Conservation (phyloP, 2,113 vertebrate genomes). For the Chlamydotis undulata region DNA sequence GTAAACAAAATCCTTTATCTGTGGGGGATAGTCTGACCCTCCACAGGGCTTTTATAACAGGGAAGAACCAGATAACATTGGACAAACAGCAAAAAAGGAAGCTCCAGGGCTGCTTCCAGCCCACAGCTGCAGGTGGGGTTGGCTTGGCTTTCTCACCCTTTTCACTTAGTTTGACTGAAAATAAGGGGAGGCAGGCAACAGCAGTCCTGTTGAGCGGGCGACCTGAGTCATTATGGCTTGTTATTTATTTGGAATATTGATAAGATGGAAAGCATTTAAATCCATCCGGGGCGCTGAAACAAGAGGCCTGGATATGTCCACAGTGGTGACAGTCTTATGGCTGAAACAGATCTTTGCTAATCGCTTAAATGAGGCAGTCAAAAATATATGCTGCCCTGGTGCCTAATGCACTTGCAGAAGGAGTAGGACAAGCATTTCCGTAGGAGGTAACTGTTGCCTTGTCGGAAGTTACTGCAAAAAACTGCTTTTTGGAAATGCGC, state of each 20-base stretch:
- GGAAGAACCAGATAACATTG: neutral
- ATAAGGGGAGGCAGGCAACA: neutral
- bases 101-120: neutral
- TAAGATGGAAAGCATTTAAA: neutral
- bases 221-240: neutral
- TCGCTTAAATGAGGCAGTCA: neutral
- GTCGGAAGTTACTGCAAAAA: neutral
- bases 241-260: conserved; percentile 4
- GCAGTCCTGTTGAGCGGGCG: neutral
- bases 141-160: neutral
- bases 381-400: neutral
- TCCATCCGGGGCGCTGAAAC: neutral
- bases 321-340: neutral
- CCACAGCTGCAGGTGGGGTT: neutral
- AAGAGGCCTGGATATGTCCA: neutral
- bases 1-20: neutral
- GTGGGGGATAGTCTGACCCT: neutral
- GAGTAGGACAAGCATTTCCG: neutral
- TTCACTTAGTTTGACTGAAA: neutral
- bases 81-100: neutral
- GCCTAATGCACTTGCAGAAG: rapidly evolving
- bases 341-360: neutral
- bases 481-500: neutral
- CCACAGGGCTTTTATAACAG: rapidly evolving
- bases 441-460: neutral